Evolutionary conservation across 2,113 vertebrate species (phyloP), one percentile per base, ranked within the genome.

Genomic region (Bagarius yarrelli): DNA sequence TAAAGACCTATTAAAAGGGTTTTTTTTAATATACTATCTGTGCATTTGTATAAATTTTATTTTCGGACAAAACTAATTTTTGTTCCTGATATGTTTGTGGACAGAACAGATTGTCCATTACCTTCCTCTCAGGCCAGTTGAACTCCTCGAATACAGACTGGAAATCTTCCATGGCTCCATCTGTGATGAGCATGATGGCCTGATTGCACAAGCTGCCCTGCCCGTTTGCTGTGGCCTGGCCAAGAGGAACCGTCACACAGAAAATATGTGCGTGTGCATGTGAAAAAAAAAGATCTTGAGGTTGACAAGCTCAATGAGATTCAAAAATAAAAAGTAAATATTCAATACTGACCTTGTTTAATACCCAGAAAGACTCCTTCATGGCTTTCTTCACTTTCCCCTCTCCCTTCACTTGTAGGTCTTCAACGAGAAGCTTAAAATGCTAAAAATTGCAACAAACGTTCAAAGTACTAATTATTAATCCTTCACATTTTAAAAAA

Each of bases 141-240:
- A 95, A 98, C 67, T 97, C 95, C 85, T 99, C 91, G 79, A 99
- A 96, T 74, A 99, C 95, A 0, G 93, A 89, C 88, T 97, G 91
- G 0, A 96, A 98, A 83, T 96, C 95, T 87, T 99, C 97, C 93
- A 98, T 95, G 0, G 97, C 98, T 50, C 98, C 97, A 0, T 99
- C 98, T 0, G 96, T 96, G 93, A 99, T 96, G 87, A 99, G 92
- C 98, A 99, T 99, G 93, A 99, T 96, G 81, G 96, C 98, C 87
- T 99, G 98, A 90, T 97, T 99, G 87, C 98, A 99, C 89, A 98
- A 91, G 78, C 96, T 96, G 83, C 98, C 98, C 89, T 93, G 95
- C 52, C 94, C 92, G 0, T 93, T 95, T 1, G 74, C 77, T 74
- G 91, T 87, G 3, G 86, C 91, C 93, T 93, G 81, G 74, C 30